A percentile compares a stretch with the other conserved stretches of the same genome.
These are phyloP conservation scores for Gisinianus flammeolus DNA, from an alignment of 2,888 invertebrate genomes.

Conservation along the genomic window DNA sequence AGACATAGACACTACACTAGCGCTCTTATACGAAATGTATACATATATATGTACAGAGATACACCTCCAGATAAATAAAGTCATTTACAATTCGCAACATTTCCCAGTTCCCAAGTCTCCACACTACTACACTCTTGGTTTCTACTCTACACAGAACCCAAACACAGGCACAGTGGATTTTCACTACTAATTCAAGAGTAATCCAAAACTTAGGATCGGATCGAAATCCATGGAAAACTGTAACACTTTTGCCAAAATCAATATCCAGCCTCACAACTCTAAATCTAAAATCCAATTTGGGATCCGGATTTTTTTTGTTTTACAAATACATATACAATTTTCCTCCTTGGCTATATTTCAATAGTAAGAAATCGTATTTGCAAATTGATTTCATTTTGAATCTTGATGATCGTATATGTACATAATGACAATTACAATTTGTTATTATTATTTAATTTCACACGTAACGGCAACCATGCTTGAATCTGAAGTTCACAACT, in stretches of 20 bases:
- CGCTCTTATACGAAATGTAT: slow-evolving; percentile 4
- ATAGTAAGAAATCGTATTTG: no score
- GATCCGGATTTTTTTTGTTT: no score
- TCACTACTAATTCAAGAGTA: background rate
- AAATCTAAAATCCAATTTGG: background rate
- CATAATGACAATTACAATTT: no score
- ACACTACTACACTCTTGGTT: background rate
- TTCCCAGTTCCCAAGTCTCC: background rate
- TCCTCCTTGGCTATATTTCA: no score
- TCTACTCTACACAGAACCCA: background rate
- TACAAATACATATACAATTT: no score
- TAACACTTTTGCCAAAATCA: slow-evolving; percentile 19
- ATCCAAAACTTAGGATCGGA: background rate
- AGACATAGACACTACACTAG: background rate
- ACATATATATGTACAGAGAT: background rate
- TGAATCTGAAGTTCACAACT: no score
- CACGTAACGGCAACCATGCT: no score
- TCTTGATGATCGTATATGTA: no score
- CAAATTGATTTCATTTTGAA: no score
- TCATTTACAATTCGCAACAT: slow-evolving; percentile 26
- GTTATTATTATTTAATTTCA: no score
- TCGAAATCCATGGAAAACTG: background rate
- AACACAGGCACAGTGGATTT: background rate
- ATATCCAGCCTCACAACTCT: slow-evolving; percentile 2
- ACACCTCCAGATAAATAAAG: slow-evolving; percentile 30